phyloP scores from a whole-genome alignment of 2,113 vertebrate species.

The Myiopsitta monachus region DNA sequence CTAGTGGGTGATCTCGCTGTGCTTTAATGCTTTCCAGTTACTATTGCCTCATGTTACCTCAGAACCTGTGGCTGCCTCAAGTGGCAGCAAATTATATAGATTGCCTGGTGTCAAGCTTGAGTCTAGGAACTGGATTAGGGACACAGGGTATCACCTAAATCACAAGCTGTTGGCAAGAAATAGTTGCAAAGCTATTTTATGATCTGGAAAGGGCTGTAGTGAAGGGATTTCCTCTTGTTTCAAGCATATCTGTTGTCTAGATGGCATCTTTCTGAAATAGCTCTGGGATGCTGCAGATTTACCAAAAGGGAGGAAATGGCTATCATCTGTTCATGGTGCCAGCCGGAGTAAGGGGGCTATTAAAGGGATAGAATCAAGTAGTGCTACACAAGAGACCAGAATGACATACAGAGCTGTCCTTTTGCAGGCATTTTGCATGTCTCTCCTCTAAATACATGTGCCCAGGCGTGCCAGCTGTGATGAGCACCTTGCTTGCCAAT shows the following conservation, averaged over 20 bases:
- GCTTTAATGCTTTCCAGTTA: background rate
- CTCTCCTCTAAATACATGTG: slow-evolving; percentile 99
- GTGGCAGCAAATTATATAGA: background rate
- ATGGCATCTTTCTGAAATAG: background rate
- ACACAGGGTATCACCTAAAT: background rate
- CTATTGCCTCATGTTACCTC: background rate
- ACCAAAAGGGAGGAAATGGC: background rate
- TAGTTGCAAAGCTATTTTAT: background rate
- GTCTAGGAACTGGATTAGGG: background rate
- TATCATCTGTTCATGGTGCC: background rate
- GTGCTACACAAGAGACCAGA: background rate
- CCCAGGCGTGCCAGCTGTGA: slow-evolving; percentile 95
- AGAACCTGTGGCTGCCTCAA: background rate
- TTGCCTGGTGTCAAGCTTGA: background rate
- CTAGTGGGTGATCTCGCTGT: background rate
- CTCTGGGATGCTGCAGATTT: background rate
- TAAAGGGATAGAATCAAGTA: background rate
- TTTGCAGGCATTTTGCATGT: slow-evolving; percentile 93
- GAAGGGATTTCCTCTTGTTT: background rate
- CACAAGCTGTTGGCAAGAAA: background rate
- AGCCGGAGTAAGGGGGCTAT: background rate
- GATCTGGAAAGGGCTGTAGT: background rate
- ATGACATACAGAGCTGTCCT: background rate
- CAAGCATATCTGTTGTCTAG: background rate
- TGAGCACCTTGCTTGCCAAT: slow-evolving; percentile 98